These are phyloP conservation scores for Drosophila flavopinicola DNA, from an alignment of 2,888 invertebrate species.

Conservation along the genomic window DNA sequence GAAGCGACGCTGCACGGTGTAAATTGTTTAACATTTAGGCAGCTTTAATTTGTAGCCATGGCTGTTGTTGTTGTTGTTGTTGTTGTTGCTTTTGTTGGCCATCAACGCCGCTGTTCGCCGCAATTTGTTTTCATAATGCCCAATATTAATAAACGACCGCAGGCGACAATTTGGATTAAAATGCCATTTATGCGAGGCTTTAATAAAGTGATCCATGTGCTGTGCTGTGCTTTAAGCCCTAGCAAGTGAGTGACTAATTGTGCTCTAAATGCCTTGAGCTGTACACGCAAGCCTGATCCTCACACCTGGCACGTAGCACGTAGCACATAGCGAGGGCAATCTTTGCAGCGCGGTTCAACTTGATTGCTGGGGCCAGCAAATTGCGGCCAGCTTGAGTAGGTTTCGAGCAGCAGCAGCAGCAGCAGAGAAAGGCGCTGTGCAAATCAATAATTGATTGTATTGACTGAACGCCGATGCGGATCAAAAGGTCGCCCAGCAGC, in stretches of 20 bases:
- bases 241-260: slow-evolving; percentile 64
- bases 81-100: slow-evolving; percentile 43
- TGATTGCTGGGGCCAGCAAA: slow-evolving; percentile 69
- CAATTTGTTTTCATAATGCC: slow-evolving; percentile 76
- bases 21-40: slow-evolving; percentile 80
- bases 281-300: slow-evolving; percentile 30
- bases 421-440: slow-evolving; percentile 58
- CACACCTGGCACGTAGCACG: slow-evolving; percentile 60
- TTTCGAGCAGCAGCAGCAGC: slow-evolving; percentile 45
- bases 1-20: slow-evolving; percentile 53
- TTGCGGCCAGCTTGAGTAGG: slow-evolving; percentile 47
- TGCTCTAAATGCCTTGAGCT: slow-evolving; percentile 27
- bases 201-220: slow-evolving; percentile 64
- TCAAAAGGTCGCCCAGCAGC: slow-evolving; percentile 82
- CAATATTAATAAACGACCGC: slow-evolving; percentile 64
- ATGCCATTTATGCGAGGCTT: slow-evolving; percentile 60
- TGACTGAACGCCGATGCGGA: slow-evolving; percentile 73
- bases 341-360: slow-evolving; percentile 60
- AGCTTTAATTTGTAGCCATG: slow-evolving; percentile 65
- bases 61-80: slow-evolving; percentile 26
- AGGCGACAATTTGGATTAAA: slow-evolving; percentile 79
- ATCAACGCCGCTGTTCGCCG: slow-evolving; percentile 54
- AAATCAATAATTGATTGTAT: slow-evolving; percentile 79
- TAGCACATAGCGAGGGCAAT: slow-evolving; percentile 52
- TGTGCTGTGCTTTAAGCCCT: slow-evolving; percentile 50